These are phyloP conservation scores for Pantherophis alleghaniensis DNA, from an alignment of 2,797 vertebrate genomes.

Conservation along the genomic window DNA sequence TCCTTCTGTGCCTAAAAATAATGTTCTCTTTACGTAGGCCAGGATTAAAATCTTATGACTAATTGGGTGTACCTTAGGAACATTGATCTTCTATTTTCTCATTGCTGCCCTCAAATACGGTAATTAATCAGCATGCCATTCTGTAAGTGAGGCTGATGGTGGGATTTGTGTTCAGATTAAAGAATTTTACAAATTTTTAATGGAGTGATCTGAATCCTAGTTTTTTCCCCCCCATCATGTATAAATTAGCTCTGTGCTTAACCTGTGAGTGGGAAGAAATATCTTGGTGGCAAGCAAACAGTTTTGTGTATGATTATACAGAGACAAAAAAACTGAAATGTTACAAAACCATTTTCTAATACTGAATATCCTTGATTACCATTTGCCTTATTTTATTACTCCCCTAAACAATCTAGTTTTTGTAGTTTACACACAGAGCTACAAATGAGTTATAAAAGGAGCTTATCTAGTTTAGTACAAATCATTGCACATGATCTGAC, in stretches of 20 bases:
- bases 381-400: slow-evolving; percentile 12
- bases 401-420: slow-evolving; percentile 31
- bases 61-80: neutral
- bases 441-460: slow-evolving; percentile 49
- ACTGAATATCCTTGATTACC: neutral
- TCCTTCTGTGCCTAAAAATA: neutral
- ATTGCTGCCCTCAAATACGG: neutral
- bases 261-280: neutral
- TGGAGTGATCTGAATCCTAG: neutral
- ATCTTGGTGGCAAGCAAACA: neutral
- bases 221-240: neutral
- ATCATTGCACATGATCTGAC: slow-evolving; percentile 51
- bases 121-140: neutral
- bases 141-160: neutral
- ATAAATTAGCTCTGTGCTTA: neutral
- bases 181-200: neutral
- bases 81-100: neutral
- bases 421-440: slow-evolving; percentile 14
- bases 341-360: neutral
- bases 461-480: slow-evolving; percentile 55
- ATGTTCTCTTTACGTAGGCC: neutral
- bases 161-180: neutral
- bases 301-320: neutral
- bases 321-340: neutral
- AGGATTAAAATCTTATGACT: neutral